Conservation (phyloP, 2,113 vertebrate genomes). For the Phrynosoma platyrhinos region DNA sequence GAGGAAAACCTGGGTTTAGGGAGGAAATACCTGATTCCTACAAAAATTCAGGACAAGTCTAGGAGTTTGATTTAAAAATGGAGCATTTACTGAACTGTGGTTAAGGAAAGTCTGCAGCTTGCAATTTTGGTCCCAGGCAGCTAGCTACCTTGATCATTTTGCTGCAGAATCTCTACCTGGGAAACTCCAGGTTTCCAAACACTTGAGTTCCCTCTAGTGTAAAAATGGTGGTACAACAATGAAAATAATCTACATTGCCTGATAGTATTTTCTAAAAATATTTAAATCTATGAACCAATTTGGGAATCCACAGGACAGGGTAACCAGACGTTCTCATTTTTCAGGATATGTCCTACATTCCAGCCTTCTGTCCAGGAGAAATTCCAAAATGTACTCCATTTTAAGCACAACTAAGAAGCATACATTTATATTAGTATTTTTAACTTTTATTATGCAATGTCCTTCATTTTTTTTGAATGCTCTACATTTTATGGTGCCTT, state of each 20-base stretch:
- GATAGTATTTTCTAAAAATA: background rate
- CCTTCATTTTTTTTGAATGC: background rate
- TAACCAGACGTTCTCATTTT: too few relatives aligned
- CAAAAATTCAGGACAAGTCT: too few relatives aligned
- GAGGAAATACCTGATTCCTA: background rate
- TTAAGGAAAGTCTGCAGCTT: background rate
- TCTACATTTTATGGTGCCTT: background rate
- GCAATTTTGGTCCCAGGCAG: too few relatives aligned
- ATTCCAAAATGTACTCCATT: too few relatives aligned
- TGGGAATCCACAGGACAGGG: background rate
- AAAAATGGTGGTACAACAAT: background rate
- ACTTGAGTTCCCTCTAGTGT: background rate
- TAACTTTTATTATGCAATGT: too few relatives aligned
- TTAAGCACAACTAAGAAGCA: too few relatives aligned
- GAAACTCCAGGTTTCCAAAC: background rate
- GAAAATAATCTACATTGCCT: background rate
- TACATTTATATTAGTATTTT: too few relatives aligned
- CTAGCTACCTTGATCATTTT: background rate
- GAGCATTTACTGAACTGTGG: background rate
- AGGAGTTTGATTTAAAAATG: background rate
- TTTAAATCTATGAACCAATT: background rate
- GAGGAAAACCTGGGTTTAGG: background rate
- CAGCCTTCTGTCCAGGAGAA: too few relatives aligned
- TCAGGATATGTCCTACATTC: too few relatives aligned
- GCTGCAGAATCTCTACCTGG: background rate